Evolutionary conservation across 2,113 vertebrate genomes (phyloP).

Genomic region (Lampris megalopsis): DNA sequence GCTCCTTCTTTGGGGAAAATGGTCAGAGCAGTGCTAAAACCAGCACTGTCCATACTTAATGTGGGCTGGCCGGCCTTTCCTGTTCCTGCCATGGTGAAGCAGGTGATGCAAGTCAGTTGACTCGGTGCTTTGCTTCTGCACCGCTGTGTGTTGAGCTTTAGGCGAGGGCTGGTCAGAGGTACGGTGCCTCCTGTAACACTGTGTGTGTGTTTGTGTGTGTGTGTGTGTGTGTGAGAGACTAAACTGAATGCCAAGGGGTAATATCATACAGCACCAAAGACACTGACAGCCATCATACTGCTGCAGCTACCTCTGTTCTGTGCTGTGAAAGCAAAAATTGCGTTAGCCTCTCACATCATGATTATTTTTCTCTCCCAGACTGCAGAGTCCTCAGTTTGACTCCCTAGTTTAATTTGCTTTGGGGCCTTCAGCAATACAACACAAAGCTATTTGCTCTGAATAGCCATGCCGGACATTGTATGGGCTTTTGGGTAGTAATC

Average conservation of each 20-base stretch:
- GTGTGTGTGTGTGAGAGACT: too few relatives aligned
- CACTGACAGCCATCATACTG: constrained; percentile 12
- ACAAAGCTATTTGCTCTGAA: constrained; percentile 50
- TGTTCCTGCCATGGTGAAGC: too few relatives aligned
- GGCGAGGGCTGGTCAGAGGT: too few relatives aligned
- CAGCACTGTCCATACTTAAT: too few relatives aligned
- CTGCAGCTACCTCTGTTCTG: constrained; percentile 28
- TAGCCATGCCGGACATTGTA: constrained; percentile 48
- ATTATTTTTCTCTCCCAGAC: constrained; percentile 16
- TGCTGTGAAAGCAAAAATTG: constrained; percentile 26
- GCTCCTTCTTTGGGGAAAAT: background rate
- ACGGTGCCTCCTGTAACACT: too few relatives aligned
- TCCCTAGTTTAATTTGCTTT: constrained; percentile 29
- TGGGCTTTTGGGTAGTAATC: constrained; percentile 51
- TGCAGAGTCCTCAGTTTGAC: constrained; percentile 20
- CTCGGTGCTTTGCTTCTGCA: too few relatives aligned
- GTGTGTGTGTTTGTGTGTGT: too few relatives aligned
- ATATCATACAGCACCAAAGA: constrained; percentile 24
- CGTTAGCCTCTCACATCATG: constrained; percentile 46
- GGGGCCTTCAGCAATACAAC: constrained; percentile 42
- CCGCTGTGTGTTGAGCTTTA: too few relatives aligned
- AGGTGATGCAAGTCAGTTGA: too few relatives aligned
- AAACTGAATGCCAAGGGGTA: background rate
- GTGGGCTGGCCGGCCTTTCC: too few relatives aligned
- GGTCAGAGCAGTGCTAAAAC: background rate